Base-by-base conservation (phyloP, 2,888 invertebrate genomes). In the Notodonta ziczac region DNA sequence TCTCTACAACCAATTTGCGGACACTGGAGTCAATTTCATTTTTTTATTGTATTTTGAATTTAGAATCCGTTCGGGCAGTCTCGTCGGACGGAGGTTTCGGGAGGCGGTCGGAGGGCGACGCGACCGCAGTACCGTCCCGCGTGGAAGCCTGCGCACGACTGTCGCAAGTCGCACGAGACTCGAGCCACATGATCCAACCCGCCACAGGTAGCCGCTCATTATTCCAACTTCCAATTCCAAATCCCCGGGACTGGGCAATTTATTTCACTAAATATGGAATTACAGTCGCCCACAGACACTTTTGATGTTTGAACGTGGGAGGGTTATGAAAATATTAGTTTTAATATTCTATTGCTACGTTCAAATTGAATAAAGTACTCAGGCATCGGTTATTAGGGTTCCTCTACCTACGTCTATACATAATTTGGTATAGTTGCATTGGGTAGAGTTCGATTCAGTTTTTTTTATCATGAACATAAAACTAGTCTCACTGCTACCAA, bases 101-200 rank as follows among this genome's bases (percentile, higher is more conserved):
- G 70, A 62, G 72, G 73, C 80, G 81, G 75, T 79, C 24, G 72
- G 83, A 73, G 83, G 69, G 85, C 87, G 73, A 73, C 83, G 81
- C 80, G 73, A 65, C 71, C 77, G 83, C 88, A 84, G 90, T 85
- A 89, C 93, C 89, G 89, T 70, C 78, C 81, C 86, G 91, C 90
- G 85, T 88, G 89, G 83, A 87, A 84, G 93, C 87, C 92, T 93
- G 92, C 93, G 93, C 93, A 90, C 89, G 86, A 93, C 93, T 93
- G 91, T 77, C 85, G 83, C 69, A 72, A 93, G 91, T 77, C 85
- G 83, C 69, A 72, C 74, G 67, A 74, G 78, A 82, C 69, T 72
- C 74, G 67, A 73, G 78, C 78, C 86, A 87, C 87, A 88, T 88
- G 89, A 83, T 83, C 72, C 72, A 69, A 69, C 16, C 82, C 82